Conservation (phyloP, 2,113 vertebrate species). For the Actinemys pallida region DNA sequence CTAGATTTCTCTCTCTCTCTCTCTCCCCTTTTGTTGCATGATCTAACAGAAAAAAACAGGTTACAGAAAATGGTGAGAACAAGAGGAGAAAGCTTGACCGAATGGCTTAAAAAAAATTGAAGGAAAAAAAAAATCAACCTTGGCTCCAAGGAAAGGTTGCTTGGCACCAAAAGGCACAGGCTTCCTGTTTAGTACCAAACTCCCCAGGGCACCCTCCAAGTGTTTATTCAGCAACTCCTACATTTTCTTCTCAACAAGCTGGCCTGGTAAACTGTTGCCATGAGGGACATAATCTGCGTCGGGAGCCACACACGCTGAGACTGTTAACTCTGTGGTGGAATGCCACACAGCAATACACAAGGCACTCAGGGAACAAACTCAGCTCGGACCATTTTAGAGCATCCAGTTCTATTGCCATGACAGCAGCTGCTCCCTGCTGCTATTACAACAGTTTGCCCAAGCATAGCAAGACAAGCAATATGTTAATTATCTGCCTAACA, state of each 20-base stretch:
- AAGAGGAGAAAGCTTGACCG: slow-evolving; percentile 21
- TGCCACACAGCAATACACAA: accelerated
- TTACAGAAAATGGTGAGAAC: slow-evolving; percentile 53
- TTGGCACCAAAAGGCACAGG: slow-evolving; percentile 27
- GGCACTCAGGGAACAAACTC: background rate
- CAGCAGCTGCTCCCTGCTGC: background rate
- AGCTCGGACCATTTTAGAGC: background rate
- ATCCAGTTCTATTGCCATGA: background rate
- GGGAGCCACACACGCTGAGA: background rate
- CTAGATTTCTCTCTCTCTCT: background rate
- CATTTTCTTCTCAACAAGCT: background rate
- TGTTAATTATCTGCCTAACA: background rate
- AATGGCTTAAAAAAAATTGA: background rate
- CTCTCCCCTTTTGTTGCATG: no score
- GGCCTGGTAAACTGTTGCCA: slow-evolving; percentile 3
- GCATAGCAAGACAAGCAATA: background rate
- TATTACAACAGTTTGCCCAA: background rate
- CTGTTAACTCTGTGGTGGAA: slow-evolving; percentile 34
- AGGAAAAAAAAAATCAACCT: slow-evolving; percentile 22
- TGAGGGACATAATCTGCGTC: slow-evolving; percentile 25
- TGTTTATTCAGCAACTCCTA: background rate
- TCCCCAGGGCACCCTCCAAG: background rate
- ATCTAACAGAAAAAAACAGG: background rate
- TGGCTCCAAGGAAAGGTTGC: slow-evolving; percentile 12
- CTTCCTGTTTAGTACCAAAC: slow-evolving; percentile 5